Conservation (phyloP, 2,888 invertebrate genomes). For the Agrilus biguttatus region DNA sequence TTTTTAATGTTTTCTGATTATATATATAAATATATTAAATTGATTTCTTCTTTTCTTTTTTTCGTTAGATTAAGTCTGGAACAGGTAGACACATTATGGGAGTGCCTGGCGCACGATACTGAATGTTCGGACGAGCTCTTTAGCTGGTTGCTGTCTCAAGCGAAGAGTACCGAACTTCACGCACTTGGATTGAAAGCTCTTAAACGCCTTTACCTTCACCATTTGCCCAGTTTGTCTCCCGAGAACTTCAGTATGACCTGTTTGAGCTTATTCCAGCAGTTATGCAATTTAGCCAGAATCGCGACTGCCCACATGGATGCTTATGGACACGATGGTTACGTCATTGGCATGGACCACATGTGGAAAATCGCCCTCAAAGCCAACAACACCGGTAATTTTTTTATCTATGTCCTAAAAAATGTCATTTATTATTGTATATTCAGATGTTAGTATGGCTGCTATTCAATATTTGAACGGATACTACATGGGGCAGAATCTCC, state of each 20-base stretch:
- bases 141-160: slow-evolving; percentile 85
- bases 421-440: slow-evolving; percentile 3
- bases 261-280: slow-evolving; percentile 77
- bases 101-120: slow-evolving; percentile 70
- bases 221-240: slow-evolving; percentile 76
- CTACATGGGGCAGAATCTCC: slow-evolving; percentile 83
- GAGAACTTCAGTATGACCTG: slow-evolving; percentile 88
- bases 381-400: slow-evolving; percentile 54
- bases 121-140: slow-evolving; percentile 87
- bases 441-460: slow-evolving; percentile 85
- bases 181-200: slow-evolving; percentile 78
- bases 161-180: slow-evolving; percentile 83
- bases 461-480: slow-evolving; percentile 89
- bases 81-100: slow-evolving; percentile 86
- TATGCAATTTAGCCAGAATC: slow-evolving; percentile 74
- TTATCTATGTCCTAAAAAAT: neutral
- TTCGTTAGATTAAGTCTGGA: slow-evolving; percentile 56
- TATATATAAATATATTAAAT: too few species aligned
- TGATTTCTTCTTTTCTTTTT: neutral
- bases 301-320: slow-evolving; percentile 55
- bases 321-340: slow-evolving; percentile 35
- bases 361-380: slow-evolving; percentile 90
- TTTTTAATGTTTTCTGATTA: too few species aligned
- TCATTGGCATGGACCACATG: slow-evolving; percentile 81
- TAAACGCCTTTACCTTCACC: slow-evolving; percentile 74